Evolutionary conservation across 2,888 invertebrate species (phyloP), one percentile per base, ranked within the genome.

Genomic region (Sympetrum striolatum): DNA sequence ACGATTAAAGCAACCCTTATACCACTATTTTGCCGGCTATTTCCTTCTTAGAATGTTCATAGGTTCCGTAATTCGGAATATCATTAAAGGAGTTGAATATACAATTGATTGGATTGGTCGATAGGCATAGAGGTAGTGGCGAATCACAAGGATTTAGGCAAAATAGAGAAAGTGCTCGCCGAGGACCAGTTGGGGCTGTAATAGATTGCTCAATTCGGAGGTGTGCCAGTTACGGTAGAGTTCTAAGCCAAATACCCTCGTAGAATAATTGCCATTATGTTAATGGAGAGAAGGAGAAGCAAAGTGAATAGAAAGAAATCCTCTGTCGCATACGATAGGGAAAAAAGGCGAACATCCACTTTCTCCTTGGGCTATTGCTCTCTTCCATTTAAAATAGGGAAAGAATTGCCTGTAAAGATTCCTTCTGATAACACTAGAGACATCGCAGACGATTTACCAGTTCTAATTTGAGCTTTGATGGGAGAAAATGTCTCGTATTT

Each of bases 231-330:
- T 15, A 82, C 15, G 35, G 53, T 1, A 31, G 58, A 82, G 81
- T 81, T 81, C 53, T 25, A 81, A 53, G 53, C 53, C 53, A 18
- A 15, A 82, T 31, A 25, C 22, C 80, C 58, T 31, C 14, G 31
- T 31, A 58, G 35, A 58, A 31, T 64, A 86, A 86, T 86, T 60
- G 64, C 86, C 58, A 64, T 86, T 64, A 86, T 86, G 60, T 35
- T 60, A 86, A 86, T 86, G 64, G 22, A 35, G 37, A 31, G 18
- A n/a, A 60, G n/a, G 37, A 1, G 18, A 8, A 86, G 35, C 12
- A 37, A 64, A n/a, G 39, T 8, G 22, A 22, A 86, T 15, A 18
- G 3, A 18, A 10, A 35, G 35, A 44, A 48, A 25, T 3, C 15
- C 48, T 31, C 31, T 25, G 53, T 18, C 53, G 53, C 53, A 15